phyloP scores from a whole-genome alignment of 2,113 vertebrate genomes.

The Balaenoptera acutorostrata region DNA sequence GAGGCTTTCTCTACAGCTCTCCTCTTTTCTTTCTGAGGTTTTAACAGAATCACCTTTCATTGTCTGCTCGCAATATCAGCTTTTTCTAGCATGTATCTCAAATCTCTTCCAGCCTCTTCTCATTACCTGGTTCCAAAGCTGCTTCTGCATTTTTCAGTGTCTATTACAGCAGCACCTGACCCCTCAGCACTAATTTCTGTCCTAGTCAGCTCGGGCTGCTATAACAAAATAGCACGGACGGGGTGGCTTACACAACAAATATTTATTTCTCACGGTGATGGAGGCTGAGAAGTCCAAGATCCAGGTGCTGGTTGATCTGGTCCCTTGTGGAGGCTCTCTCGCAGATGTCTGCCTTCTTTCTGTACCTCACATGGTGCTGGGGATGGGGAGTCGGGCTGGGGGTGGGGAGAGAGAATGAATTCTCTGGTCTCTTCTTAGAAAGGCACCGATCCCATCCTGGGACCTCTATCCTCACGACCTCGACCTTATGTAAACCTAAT shows the following conservation, averaged over 20 bases:
- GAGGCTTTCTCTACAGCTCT: not conserved
- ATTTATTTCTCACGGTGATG: not conserved
- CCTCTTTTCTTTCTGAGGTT: not conserved
- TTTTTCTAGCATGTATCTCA: not conserved
- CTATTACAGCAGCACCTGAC: not conserved
- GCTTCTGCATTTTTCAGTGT: not conserved
- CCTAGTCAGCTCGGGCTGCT: not conserved
- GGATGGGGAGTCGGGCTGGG: accelerated
- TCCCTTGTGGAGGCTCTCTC: not conserved
- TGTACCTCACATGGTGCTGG: not conserved
- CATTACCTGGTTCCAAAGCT: not conserved
- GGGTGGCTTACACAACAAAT: not conserved
- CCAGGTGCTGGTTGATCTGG: not conserved
- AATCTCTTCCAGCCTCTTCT: not conserved
- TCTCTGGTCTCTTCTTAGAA: not conserved
- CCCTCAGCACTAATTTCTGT: not conserved
- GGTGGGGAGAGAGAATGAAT: not conserved
- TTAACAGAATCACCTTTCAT: not conserved
- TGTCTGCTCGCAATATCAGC: not conserved
- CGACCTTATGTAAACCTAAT: not conserved
- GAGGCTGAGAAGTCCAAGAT: not conserved
- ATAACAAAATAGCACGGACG: too few relatives aligned
- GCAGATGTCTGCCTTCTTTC: not conserved
- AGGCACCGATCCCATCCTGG: accelerated
- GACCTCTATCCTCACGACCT: not conserved